These are phyloP conservation scores for Acarapis woodi DNA, from an alignment of 1,140 invertebrate species.

Conservation along the genomic window DNA sequence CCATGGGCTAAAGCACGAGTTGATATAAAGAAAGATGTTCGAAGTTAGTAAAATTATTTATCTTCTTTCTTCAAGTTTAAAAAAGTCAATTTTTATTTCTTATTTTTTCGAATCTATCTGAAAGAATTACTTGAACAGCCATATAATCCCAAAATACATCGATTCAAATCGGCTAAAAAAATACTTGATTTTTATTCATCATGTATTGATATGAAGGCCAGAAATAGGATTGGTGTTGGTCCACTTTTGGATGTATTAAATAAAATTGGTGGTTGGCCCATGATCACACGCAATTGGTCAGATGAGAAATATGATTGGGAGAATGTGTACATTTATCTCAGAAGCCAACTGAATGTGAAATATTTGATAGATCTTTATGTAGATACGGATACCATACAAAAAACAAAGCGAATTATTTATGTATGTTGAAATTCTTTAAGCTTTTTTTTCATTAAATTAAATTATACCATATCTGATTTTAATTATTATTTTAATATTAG, in stretches of 20 bases:
- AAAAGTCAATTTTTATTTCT: too few species aligned
- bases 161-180: neutral
- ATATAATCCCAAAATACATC: neutral
- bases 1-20: too few species aligned
- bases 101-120: too few species aligned
- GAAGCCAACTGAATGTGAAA: neutral
- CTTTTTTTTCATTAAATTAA: neutral
- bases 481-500: neutral
- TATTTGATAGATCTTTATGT: neutral
- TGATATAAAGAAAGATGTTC: too few species aligned
- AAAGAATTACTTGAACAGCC: neutral
- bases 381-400: neutral
- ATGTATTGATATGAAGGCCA: slow-evolving; percentile 1
- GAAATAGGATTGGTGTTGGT: slow-evolving; percentile 22
- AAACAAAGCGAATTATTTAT: neutral
- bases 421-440: neutral
- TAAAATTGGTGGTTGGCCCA: slow-evolving; percentile 59
- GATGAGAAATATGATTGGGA: neutral
- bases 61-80: too few species aligned
- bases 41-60: too few species aligned
- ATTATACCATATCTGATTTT: too few species aligned
- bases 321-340: neutral
- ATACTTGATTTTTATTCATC: slow-evolving; percentile 5
- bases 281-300: slow-evolving; percentile 41
- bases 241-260: slow-evolving; percentile 36